Conservation (phyloP, 23 tunicate species). For the Halocynthia roretzi region DNA sequence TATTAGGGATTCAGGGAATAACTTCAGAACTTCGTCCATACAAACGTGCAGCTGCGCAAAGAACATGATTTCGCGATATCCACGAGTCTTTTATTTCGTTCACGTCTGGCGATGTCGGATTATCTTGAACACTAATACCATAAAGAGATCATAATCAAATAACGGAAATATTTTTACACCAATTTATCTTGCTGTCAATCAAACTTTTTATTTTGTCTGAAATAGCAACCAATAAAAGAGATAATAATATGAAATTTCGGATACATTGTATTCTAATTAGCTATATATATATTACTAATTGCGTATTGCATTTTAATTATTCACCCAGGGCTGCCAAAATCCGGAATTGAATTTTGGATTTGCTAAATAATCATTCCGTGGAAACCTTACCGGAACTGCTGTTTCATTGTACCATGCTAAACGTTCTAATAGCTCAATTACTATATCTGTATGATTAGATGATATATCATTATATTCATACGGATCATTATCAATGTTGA, state of each 20-base stretch:
- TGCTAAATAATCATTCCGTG: slow-evolving; percentile 2
- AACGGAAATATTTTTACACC: no score
- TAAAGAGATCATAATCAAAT: no score
- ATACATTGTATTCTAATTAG: not conserved
- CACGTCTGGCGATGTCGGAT: no score
- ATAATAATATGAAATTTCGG: not conserved
- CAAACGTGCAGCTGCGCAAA: no score
- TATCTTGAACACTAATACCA: no score
- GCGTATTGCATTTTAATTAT: not conserved
- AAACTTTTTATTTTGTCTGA: not conserved
- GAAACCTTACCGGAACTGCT: slow-evolving; percentile 35
- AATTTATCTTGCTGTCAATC: not conserved
- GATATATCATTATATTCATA: slow-evolving; percentile 5
- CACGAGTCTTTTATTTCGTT: no score
- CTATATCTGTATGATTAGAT: not conserved
- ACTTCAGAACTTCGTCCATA: no score
- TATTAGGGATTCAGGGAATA: no score
- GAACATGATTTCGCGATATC: no score
- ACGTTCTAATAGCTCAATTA: not conserved
- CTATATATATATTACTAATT: not conserved
- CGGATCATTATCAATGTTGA: slow-evolving; percentile 2
- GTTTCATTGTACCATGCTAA: slow-evolving; percentile 9
- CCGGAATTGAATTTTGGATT: slow-evolving; percentile 20
- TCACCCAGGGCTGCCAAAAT: slow-evolving; percentile 34
- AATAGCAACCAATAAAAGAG: not conserved